Percentiles rank a stretch among this genome's conserved stretches.
These are phyloP conservation scores for Gopherus evgoodei DNA, from an alignment of 2,113 vertebrate genomes.

Conservation along the genomic window DNA sequence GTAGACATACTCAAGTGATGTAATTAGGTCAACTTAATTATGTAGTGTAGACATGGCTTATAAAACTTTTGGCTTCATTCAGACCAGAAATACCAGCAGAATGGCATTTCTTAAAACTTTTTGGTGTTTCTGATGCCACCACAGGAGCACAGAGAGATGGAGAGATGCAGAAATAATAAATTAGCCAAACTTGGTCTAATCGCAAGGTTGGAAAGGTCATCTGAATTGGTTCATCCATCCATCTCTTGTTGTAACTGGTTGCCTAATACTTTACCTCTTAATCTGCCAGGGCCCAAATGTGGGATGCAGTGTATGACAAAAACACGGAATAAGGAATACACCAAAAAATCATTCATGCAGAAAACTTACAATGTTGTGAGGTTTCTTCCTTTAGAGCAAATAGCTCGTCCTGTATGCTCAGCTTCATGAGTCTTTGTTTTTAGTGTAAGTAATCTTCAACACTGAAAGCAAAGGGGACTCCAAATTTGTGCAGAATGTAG, in stretches of 20 bases:
- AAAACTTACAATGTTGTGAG: neutral
- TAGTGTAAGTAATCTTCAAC: neutral
- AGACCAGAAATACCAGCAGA: conserved; percentile 7
- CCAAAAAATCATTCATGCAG: neutral
- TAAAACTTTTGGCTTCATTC: neutral
- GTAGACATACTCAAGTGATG: neutral
- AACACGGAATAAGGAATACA: neutral
- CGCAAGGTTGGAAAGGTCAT: neutral
- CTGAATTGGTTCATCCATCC: neutral
- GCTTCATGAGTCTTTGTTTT: neutral
- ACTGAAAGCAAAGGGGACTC: neutral
- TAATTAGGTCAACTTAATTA: neutral
- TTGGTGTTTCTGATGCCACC: neutral
- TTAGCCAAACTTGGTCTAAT: neutral
- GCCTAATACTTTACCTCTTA: neutral
- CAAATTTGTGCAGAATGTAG: fast-evolving
- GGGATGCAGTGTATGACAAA: neutral
- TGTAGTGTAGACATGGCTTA: neutral
- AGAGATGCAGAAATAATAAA: neutral
- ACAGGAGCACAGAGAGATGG: neutral
- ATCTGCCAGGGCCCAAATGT: neutral
- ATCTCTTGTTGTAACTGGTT: neutral
- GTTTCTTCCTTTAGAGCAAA: neutral
- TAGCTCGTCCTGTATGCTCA: neutral
- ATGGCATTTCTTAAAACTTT: conserved; percentile 21